A percentile compares a stretch with the other conserved stretches of the same genome.
Conservation (phyloP, 2,113 vertebrate genomes). For the Callipepla californica region DNA sequence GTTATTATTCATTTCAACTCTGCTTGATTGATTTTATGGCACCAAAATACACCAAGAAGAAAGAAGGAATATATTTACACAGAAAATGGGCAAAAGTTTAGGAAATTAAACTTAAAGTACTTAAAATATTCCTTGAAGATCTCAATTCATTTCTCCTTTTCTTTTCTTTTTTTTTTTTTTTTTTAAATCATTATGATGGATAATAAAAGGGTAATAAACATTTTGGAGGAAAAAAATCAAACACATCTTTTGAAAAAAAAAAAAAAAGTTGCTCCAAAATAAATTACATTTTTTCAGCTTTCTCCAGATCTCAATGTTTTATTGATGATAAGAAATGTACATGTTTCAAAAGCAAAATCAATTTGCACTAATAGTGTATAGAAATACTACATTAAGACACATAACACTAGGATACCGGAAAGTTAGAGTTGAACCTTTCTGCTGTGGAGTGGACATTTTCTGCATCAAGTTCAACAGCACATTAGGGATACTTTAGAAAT, state of each 20-base stretch:
- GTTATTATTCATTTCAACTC: not conserved
- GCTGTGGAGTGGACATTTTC: not conserved
- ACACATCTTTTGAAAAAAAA: not conserved
- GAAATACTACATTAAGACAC: not conserved
- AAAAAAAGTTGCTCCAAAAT: not conserved
- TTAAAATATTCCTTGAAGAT: slow-evolving; percentile 19
- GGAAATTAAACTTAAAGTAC: not conserved
- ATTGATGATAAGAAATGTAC: not conserved
- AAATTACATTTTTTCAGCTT: not conserved
- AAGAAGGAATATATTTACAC: slow-evolving; percentile 5
- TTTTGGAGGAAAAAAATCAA: slow-evolving; percentile 1
- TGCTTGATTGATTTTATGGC: slow-evolving; percentile 9
- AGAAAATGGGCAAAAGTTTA: not conserved
- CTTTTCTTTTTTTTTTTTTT: not conserved
- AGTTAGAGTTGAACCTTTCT: not conserved
- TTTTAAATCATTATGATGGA: not conserved
- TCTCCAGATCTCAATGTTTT: not conserved
- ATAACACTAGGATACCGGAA: not conserved
- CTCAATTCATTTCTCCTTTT: not conserved
- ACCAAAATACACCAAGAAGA: slow-evolving; percentile 8
- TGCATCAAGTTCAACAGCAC: not conserved
- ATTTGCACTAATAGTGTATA: not conserved
- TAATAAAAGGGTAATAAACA: not conserved
- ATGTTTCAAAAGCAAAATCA: not conserved
- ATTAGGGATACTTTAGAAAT: not conserved